These are phyloP conservation scores for Dusona sp. DNA, from an alignment of 2,888 invertebrate species.

Conservation along the genomic window DNA sequence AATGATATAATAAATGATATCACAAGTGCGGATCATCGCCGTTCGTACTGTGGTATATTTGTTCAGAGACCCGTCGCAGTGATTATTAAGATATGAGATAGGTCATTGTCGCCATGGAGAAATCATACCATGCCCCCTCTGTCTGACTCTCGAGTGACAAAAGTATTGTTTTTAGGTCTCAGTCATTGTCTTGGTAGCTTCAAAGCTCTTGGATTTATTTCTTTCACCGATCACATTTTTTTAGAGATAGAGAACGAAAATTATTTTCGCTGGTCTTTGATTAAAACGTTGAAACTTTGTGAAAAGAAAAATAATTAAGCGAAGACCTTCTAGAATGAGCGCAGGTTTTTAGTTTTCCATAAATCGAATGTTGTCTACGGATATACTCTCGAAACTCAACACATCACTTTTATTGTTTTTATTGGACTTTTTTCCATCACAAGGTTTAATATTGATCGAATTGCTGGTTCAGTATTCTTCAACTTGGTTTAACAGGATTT, in stretches of 20 bases:
- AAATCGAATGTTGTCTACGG: not conserved
- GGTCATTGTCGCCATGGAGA: not conserved
- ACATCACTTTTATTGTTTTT: no score
- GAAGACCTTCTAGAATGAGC: not conserved
- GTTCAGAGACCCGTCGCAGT: conserved; percentile 9
- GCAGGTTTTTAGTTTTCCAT: no score
- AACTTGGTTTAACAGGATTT: not conserved
- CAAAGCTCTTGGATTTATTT: conserved; percentile 5
- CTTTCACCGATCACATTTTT: not conserved
- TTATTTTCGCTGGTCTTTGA: not conserved
- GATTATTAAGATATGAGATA: conserved; percentile 41
- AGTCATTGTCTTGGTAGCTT: not conserved
- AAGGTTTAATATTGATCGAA: not conserved
- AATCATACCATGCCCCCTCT: not conserved
- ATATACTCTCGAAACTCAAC: not conserved
- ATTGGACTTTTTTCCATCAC: no score
- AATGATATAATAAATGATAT: no score
- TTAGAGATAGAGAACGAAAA: not conserved
- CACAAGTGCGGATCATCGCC: not conserved
- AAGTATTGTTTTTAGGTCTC: conserved; percentile 11
- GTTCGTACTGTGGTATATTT: conserved; percentile 7
- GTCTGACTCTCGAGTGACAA: conserved; percentile 1
- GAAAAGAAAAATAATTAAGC: not conserved
- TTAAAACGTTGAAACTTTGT: not conserved
- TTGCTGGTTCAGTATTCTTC: not conserved